phyloP scores from a whole-genome alignment of 2,888 invertebrate genomes.

The Lagria hirta region DNA sequence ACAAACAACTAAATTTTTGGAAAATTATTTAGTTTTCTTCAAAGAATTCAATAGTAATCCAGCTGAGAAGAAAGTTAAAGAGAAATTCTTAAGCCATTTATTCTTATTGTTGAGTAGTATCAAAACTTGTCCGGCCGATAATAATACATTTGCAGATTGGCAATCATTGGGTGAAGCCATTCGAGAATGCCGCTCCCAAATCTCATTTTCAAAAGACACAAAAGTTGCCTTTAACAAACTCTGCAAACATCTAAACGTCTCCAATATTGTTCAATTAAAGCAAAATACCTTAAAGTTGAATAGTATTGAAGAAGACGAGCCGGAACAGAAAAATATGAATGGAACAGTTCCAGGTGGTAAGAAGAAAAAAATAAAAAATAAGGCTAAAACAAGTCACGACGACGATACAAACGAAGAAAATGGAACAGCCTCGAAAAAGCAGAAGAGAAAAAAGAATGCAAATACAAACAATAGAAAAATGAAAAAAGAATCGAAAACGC shows the following conservation, averaged over 20 bases:
- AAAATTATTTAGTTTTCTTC: conserved; percentile 52
- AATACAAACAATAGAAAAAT: conserved; percentile 52
- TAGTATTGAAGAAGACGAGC: conserved; percentile 33
- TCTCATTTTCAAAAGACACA: conserved; percentile 52
- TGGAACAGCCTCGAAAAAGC: conserved; percentile 26
- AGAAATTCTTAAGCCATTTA: conserved; percentile 60
- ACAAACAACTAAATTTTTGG: conserved; percentile 57
- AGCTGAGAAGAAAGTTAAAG: conserved; percentile 55
- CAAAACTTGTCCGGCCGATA: conserved; percentile 52
- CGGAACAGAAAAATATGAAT: conserved; percentile 27
- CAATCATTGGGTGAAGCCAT: conserved; percentile 48
- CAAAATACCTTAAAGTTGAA: conserved; percentile 35
- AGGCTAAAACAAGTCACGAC: conserved; percentile 40
- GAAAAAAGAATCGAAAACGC: conserved; percentile 55
- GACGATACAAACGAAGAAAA: conserved; percentile 20
- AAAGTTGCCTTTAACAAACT: conserved; percentile 56
- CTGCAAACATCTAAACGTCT: conserved; percentile 51
- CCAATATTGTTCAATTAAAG: conserved; percentile 45
- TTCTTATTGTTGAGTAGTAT: conserved; percentile 60
- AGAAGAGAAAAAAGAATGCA: conserved; percentile 45
- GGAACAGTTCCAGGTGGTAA: conserved; percentile 18
- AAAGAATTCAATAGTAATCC: conserved; percentile 45
- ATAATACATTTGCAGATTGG: conserved; percentile 52
- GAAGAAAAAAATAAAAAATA: conserved; percentile 43
- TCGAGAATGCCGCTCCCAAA: conserved; percentile 47